phyloP scores from a whole-genome alignment of 1,140 invertebrate species.

The Pseudomyrmex cubaensis region DNA sequence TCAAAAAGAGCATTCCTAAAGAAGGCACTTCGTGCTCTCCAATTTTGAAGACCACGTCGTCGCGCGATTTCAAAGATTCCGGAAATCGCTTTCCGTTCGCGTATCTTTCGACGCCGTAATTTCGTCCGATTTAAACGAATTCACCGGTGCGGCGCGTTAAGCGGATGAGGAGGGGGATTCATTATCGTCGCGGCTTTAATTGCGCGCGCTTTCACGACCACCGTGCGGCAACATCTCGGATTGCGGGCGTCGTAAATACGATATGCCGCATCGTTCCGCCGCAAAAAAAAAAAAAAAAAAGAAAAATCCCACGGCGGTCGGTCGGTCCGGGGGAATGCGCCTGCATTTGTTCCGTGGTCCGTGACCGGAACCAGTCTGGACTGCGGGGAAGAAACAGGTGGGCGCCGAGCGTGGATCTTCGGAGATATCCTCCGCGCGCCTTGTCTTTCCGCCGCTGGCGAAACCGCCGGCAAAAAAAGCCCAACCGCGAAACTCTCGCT shows the following conservation, averaged over 20 bases:
- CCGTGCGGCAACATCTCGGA: not conserved
- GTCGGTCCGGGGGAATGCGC: constrained; percentile 41
- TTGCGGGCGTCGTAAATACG: not conserved
- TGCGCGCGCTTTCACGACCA: constrained; percentile 34
- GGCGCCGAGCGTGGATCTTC: not conserved
- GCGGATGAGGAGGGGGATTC: not conserved
- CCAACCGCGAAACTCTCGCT: constrained; percentile 18
- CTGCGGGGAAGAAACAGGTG: constrained; percentile 57
- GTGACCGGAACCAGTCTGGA: constrained; percentile 67
- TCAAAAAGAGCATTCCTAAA: not conserved
- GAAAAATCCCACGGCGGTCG: no score
- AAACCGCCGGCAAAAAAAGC: not conserved
- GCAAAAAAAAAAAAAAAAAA: no score
- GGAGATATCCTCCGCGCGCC: not conserved
- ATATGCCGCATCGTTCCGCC: not conserved
- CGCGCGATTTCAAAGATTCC: not conserved
- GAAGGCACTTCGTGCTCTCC: not conserved
- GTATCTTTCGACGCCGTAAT: not conserved
- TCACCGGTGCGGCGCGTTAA: not conserved
- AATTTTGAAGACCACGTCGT: not conserved
- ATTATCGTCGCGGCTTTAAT: constrained; percentile 40
- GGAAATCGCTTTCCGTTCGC: not conserved
- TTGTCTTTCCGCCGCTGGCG: no score
- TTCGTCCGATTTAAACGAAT: constrained; percentile 12
- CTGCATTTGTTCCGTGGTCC: constrained; percentile 63